Evolutionary conservation across 2,113 vertebrate genomes (phyloP), one percentile per base, ranked within the genome.

Genomic region (Engraulis encrasicolus): DNA sequence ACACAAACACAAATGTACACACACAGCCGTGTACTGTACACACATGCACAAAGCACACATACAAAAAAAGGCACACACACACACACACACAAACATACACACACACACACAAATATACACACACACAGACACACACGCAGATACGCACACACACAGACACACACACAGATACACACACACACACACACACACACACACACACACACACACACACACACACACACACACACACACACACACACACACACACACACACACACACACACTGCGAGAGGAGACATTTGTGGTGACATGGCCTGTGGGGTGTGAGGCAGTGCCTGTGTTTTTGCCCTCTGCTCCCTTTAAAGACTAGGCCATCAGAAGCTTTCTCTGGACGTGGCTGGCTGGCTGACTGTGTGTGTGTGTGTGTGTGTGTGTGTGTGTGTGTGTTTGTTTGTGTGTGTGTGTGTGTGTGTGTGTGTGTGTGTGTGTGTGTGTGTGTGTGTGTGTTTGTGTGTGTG

Each of bases 31-130:
- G n/a, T n/a, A n/a, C n/a, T 34, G 79, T 86, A 91, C 89, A 84
- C 45, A 15, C 89, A 86, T 88, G 87, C 78, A 86, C 83, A 82
- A 78, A 49, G 36, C 78, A 15, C 50, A 81, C 12, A 50, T 34
- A 77, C 52, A 79, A 3, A 81, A 17, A 83, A 6, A 78, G 36
- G n/a, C 66, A 5, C 58, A 78, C 9, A 52, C 5, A 34, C 52
- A 54, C 37, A 79, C 48, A 50, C 83, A 27, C 58, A n/a, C 79
- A 88, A 45, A 83, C 3, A 45, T 9, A 45, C 40, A 45, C 40
- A 91, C 89, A 84, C 45, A 15, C 89, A 87, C 81, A 82, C 89
- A 86, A 88, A 87, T 77, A 86, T 82, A 82, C n/a, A 78, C 50
- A 49, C 81, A 15, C 50, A 81, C 11, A n/a, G 37, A 50, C 66